These are phyloP conservation scores for Nestor notabilis DNA, from an alignment of 2,113 vertebrate species.

Conservation along the genomic window DNA sequence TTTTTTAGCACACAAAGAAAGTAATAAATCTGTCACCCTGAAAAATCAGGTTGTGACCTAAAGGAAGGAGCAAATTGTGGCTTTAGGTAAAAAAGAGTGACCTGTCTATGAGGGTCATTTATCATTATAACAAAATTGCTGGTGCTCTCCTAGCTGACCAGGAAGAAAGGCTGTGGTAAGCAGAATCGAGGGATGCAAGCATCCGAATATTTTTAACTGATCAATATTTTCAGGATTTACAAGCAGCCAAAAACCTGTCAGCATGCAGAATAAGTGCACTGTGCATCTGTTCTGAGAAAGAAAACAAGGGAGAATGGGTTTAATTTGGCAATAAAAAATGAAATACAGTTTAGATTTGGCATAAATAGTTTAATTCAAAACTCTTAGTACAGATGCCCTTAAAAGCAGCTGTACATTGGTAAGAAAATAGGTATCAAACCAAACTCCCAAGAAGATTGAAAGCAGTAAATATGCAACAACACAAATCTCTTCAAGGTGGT, in stretches of 20 bases:
- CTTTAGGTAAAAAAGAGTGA: constrained; percentile 88
- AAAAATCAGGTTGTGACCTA: constrained; percentile 85
- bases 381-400: not conserved
- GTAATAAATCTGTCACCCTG: constrained; percentile 92
- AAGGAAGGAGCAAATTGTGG: constrained; percentile 90
- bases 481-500: not conserved
- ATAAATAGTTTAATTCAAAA: not conserved
- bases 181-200: constrained; percentile 81
- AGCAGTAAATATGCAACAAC: not conserved
- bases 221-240: constrained; percentile 78
- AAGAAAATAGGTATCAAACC: not conserved
- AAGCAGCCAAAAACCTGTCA: constrained; percentile 54
- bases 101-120: constrained; percentile 87
- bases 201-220: constrained; percentile 78
- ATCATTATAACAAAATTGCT: constrained; percentile 92
- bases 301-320: not conserved
- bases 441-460: not conserved
- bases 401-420: not conserved
- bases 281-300: not conserved
- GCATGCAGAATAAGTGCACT: not conserved
- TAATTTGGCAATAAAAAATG: constrained; percentile 5
- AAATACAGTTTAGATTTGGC: not conserved
- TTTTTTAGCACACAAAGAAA: constrained; percentile 84
- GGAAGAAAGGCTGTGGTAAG: constrained; percentile 88
- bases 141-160: constrained; percentile 78